Evolutionary conservation across 92 coral and sea anemone genomes (phyloP), one percentile per base, ranked within the genome.

Genomic region (Bergia puertoricense): DNA sequence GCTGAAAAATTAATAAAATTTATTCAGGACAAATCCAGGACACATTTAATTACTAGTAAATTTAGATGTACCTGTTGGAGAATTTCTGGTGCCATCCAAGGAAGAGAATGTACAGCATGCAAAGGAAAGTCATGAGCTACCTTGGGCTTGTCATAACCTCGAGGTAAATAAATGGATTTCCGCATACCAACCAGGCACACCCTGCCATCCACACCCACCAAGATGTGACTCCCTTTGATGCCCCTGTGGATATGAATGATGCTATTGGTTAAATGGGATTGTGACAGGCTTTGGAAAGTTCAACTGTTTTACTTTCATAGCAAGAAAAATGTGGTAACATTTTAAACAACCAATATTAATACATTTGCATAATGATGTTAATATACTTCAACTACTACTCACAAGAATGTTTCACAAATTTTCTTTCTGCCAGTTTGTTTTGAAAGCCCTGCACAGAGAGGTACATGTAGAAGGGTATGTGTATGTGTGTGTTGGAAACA

Each of bases 31-130:
- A 14, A 57, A 40, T 16, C n/a, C 9, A 74, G 39, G 13, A 2
- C 6, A 71, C 36, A 30, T 5, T 4, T 77, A 5, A 30, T 77
- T 22, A 22, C 30, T 2, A 71, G 22, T 3, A 20, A 68, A 15
- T 46, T 57, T 4, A 57, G 37, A 44, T 42, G 79, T 44, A 97
- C 99, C 95, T 97, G 99, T 30, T 94, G 96, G 41, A 97, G 90
- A 72, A 97, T 94, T 81, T 97, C 99, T 59, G 99, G 99, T 4
- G 99, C 98, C 94, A 97, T 93, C 99, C 99, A 97, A 3, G 98
- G 96, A 23, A 97, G 88, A 5, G 93, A 88, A 65, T 94, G 91
- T 1, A 97, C 95, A 59, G 98, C 99, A 86, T 97, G 97, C 41
- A 92, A 81, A 5, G 99, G 98, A 37, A 97, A 96, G 50, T 97